Evolutionary conservation across 2,797 vertebrate species (phyloP), one percentile per base, ranked within the genome.

Genomic region (Lacerta agilis): DNA sequence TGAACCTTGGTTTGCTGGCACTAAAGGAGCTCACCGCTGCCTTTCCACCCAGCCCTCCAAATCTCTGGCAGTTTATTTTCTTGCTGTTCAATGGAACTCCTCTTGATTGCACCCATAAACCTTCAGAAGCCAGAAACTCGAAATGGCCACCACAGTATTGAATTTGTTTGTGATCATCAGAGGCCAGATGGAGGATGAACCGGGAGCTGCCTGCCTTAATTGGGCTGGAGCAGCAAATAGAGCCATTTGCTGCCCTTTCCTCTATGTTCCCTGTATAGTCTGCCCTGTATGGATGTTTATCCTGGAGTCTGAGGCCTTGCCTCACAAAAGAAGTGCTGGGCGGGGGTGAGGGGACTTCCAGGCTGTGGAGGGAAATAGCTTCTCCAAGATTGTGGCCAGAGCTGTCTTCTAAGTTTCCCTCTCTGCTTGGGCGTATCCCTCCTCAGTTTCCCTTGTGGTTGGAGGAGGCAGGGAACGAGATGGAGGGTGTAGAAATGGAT

Each of bases 371-470:
- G 23, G 11, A 49, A 36, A 55, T 1, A 55, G 67, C 15, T n/a
- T 82, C 17, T 69, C 27, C 64, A 79, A 72, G 82, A 36, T 23
- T 8, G 15, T 49, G 66, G 9, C 36, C 27, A 38, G 41, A 25
- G 17, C 0, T 2, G 79, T 43, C 83, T 64, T 0, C 0, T 36
- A 87, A 87, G 90, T 85, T 92, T 90, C 91, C 33, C 69, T 85
- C 79, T 5, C 55, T 69, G 71, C 79, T 91, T 86, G 89, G 90
- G 86, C 91, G 82, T 79, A 38, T 72, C 75, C 85, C 87, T 92
- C 38, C 55, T 71, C 5, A 4, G 17, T 23, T 58, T 55, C 49
- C 41, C 1, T 43, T 45, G 78, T 79, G 76, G 72, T 27, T 13
- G 55, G 25, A 5, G 0, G 84, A 83, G 36, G 85, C 36, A 58